phyloP scores from a whole-genome alignment of 2,113 vertebrate genomes.

The Cynopterus brachyotis region DNA sequence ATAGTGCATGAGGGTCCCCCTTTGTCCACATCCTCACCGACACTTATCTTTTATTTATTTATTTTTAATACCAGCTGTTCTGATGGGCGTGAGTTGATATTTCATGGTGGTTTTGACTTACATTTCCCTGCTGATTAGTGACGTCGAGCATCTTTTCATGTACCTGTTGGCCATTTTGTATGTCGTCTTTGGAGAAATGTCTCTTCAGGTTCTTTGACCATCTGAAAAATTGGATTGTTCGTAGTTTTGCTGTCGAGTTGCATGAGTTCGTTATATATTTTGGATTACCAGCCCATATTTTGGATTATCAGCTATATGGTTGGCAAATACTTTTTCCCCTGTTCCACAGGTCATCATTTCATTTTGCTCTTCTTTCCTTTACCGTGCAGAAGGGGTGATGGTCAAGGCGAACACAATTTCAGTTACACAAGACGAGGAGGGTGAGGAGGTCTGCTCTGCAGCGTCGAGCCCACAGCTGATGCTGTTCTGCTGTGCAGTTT shows the following conservation, averaged over 20 bases:
- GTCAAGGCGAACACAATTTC: background rate
- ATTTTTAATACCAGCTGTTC: background rate
- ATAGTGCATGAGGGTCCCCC: background rate
- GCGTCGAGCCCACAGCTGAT: background rate
- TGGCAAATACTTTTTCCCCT: background rate
- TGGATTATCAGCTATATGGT: background rate
- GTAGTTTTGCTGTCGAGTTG: background rate
- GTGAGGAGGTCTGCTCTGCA: background rate
- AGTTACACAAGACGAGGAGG: background rate
- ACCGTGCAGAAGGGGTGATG: background rate
- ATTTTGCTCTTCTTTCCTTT: background rate
- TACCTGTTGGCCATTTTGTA: background rate
- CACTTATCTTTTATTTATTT: background rate
- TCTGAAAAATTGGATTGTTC: background rate
- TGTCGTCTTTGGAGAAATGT: background rate
- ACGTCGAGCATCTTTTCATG: background rate
- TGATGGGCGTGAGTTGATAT: background rate
- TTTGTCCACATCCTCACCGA: background rate
- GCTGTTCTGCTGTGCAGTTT: background rate
- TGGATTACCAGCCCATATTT: background rate
- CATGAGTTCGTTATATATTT: background rate
- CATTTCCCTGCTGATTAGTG: background rate
- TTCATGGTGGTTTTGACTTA: background rate
- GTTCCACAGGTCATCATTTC: background rate
- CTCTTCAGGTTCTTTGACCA: background rate